Conservation (phyloP, 2,797 vertebrate genomes). For the Vipera latastei region DNA sequence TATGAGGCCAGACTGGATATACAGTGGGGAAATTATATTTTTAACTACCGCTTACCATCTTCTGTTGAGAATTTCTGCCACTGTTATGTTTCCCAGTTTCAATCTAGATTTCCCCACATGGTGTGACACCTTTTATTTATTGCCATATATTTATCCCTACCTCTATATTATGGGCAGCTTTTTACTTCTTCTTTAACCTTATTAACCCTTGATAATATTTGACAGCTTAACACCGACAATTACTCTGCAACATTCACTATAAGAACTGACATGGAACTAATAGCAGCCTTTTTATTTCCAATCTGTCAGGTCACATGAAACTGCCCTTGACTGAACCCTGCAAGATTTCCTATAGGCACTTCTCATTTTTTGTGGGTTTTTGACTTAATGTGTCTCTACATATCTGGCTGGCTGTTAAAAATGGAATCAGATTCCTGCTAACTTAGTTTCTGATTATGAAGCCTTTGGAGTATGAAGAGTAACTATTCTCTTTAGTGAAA, state of each 20-base stretch:
- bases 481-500: conserved; percentile 63
- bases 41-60: neutral
- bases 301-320: conserved; percentile 75
- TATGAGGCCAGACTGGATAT: neutral
- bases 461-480: conserved; percentile 55
- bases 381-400: conserved; percentile 72
- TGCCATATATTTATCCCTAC: conserved; percentile 68
- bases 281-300: conserved; percentile 78
- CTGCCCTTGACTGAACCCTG: conserved; percentile 73
- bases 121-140: conserved; percentile 72
- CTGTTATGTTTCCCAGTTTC: conserved; percentile 53
- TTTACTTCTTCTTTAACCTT: conserved; percentile 81
- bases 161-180: conserved; percentile 72
- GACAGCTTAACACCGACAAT: conserved; percentile 81
- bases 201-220: conserved; percentile 81
- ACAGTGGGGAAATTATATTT: neutral
- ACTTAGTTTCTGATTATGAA: conserved; percentile 63
- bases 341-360: conserved; percentile 71
- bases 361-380: conserved; percentile 65
- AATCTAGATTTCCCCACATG: conserved; percentile 59
- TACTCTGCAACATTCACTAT: conserved; percentile 72
- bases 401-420: conserved; percentile 67
- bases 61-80: conserved; percentile 40
- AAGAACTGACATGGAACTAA: conserved; percentile 79
- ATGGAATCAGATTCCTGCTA: conserved; percentile 69